Evolutionary conservation across 2,888 invertebrate species (phyloP).

Genomic region (Cistogaster globosa): DNA sequence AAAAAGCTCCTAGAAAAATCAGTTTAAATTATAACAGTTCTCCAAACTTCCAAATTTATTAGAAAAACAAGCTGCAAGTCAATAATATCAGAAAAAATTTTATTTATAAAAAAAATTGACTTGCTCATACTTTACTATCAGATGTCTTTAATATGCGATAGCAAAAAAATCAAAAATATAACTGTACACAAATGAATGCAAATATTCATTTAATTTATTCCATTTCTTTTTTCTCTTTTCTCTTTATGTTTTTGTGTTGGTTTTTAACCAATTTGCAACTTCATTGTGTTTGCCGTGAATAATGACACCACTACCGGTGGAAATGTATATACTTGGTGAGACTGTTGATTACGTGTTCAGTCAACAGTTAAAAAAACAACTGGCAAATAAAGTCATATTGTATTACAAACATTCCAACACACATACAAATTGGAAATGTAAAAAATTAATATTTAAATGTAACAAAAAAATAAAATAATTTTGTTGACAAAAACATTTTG

Average conservation of each 20-base stretch:
- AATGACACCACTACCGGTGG: slow-evolving; percentile 65
- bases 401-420: slow-evolving; percentile 1
- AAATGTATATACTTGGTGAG: slow-evolving; percentile 57
- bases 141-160: background rate
- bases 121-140: background rate
- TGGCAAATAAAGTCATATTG: slow-evolving; percentile 61
- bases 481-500: slow-evolving; percentile 57
- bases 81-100: no score
- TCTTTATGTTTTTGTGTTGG: slow-evolving; percentile 30
- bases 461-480: slow-evolving; percentile 27
- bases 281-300: slow-evolving; percentile 67
- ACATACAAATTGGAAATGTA: background rate
- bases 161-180: background rate
- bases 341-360: slow-evolving; percentile 49
- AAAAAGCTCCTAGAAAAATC: no score
- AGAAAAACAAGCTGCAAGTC: no score
- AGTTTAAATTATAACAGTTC: no score
- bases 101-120: no score
- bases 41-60: no score
- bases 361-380: slow-evolving; percentile 22
- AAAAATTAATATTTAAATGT: background rate
- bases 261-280: slow-evolving; percentile 62
- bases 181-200: background rate
- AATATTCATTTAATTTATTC: slow-evolving; percentile 19
- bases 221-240: background rate